Base-by-base conservation (phyloP, 2,888 invertebrate species). In the Beris morrisii region DNA sequence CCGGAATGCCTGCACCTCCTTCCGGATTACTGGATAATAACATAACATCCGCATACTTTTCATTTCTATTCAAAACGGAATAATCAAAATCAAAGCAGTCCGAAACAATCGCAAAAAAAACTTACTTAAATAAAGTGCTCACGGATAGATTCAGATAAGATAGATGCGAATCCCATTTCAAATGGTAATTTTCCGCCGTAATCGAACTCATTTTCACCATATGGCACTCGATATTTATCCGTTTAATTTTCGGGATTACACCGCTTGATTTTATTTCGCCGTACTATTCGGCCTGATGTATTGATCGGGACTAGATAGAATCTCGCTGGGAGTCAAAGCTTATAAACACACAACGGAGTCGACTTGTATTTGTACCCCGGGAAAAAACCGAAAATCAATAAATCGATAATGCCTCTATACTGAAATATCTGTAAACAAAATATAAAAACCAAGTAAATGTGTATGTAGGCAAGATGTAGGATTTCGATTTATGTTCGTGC, bases 141-240 rank as follows among this genome's bases (percentile, higher is more conserved):
- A 93, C 89, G 69, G 91, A 92, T 61, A 90, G 87, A 81, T 92
- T 92, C 74, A 93, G 83, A 82, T 92, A 91, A 38, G 89, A 86
- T 74, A 89, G 87, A 83, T 91, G 92, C 72, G 92, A 92, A 80
- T 92, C 91, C 93, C 93, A 93, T 84, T 93, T 93, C 64, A 93
- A 83, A 81, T 93, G 92, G 80, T 92, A 93, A 74, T 92, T 93
- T 80, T 93, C 93, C 74, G 86, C 83, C 69, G 83, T 82, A 73
- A 83, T 83, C 82, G 83, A 65, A 48, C 38, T 65, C 56, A 56
- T 65, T 56, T 46, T 55, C 46, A 65, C 32, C 64, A 54, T 64
- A 54, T 64, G 64, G 15, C 38, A 32, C 48, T 22, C 1, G 15
- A 15, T 22, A 22, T 13, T 48, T 7, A 7, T 15, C 13, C 13